phyloP scores from a whole-genome alignment of 2,888 invertebrate species.

The Atrina japonica region DNA sequence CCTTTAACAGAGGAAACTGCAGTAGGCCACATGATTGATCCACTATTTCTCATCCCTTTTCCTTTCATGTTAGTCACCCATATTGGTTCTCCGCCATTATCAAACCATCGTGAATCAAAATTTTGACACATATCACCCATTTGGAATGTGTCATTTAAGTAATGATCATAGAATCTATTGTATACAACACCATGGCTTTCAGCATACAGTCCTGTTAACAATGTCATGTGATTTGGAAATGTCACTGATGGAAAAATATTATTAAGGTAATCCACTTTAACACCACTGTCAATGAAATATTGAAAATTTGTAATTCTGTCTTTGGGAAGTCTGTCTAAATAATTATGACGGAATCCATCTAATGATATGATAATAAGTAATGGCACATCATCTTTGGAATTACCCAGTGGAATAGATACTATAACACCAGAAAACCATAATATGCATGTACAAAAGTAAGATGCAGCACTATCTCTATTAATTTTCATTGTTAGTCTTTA shows the following conservation, averaged over 20 bases:
- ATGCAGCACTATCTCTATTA: too few relatives aligned
- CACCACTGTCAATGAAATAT: constrained; percentile 83
- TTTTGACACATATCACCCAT: constrained; percentile 41
- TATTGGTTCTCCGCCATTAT: constrained; percentile 76
- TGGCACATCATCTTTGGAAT: constrained; percentile 26
- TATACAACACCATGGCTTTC: constrained; percentile 87
- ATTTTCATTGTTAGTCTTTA: too few relatives aligned
- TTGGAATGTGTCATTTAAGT: constrained; percentile 59
- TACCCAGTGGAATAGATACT: too few relatives aligned
- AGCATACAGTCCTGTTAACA: constrained; percentile 84
- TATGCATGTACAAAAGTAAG: too few relatives aligned
- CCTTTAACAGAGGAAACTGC: constrained; percentile 82
- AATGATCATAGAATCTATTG: constrained; percentile 84
- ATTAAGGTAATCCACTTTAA: constrained; percentile 82
- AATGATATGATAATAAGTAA: constrained; percentile 58
- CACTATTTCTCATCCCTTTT: constrained; percentile 83
- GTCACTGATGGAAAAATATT: constrained; percentile 84
- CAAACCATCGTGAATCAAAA: constrained; percentile 81
- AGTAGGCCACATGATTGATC: constrained; percentile 88
- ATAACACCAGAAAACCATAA: too few relatives aligned
- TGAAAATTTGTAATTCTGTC: constrained; percentile 81
- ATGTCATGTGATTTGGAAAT: constrained; percentile 88
- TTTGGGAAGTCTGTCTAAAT: constrained; percentile 81
- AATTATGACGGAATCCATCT: constrained; percentile 87
- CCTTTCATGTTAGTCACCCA: constrained; percentile 83